Evolutionary conservation across 2,797 vertebrate species (phyloP).

Genomic region (Phrynocephalus guinanensis): DNA sequence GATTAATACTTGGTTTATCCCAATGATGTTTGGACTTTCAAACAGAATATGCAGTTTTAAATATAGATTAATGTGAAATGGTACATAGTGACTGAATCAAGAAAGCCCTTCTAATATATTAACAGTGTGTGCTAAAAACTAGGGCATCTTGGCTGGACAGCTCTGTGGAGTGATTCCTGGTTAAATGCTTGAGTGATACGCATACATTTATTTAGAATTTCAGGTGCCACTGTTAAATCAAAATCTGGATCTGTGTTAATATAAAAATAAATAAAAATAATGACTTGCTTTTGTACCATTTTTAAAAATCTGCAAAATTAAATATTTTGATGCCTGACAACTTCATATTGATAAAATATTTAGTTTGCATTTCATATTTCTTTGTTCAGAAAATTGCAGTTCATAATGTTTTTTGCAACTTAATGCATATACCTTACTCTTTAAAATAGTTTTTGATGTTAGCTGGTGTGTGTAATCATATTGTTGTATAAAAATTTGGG

Average conservation of each 20-base stretch:
- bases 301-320: background rate
- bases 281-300: background rate
- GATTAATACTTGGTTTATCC: no score
- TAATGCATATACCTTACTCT: no score
- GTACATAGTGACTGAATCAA: no score
- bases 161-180: background rate
- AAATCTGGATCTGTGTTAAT: background rate
- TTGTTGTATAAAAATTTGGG: no score
- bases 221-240: background rate
- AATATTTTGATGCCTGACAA: background rate
- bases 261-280: background rate
- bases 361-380: background rate
- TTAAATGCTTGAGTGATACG: background rate
- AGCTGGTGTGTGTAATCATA: no score
- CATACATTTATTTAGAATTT: background rate
- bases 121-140: background rate
- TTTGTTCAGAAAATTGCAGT: no score
- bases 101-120: background rate
- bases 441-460: no score
- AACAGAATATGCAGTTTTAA: background rate
- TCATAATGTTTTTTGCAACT: no score
- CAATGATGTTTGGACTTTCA: background rate
- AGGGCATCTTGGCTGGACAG: background rate
- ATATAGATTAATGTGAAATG: no score
- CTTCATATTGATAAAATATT: background rate